Conservation (phyloP, 1,140 invertebrate species). For the Solenopsis fugax region DNA sequence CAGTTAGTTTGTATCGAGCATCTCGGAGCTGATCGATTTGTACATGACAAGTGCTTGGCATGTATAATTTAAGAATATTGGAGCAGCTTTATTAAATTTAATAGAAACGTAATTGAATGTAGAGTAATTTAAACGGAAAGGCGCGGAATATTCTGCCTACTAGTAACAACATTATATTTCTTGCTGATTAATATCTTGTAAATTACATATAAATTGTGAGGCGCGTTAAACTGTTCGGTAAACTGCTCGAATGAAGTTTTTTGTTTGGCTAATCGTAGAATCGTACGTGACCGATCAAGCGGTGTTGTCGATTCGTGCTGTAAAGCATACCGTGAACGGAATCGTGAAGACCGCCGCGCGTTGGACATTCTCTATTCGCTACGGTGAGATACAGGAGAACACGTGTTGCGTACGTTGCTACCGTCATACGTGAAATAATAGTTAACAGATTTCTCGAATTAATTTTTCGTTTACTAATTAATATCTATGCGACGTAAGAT, state of each 20-base stretch:
- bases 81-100: neutral
- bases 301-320: conserved; percentile 59
- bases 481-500: neutral
- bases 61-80: neutral
- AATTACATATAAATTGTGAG: conserved; percentile 5
- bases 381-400: conserved; percentile 6
- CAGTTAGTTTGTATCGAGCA: neutral
- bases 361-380: conserved; percentile 56
- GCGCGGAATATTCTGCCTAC: neutral
- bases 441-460: neutral
- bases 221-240: conserved; percentile 1
- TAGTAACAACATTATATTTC: conserved; percentile 14
- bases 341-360: conserved; percentile 52
- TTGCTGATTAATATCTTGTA: conserved; percentile 12
- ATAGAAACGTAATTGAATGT: conserved; percentile 1
- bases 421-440: conserved; percentile 3
- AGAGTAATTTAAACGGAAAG: neutral
- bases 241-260: conserved; percentile 22
- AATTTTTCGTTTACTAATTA: neutral
- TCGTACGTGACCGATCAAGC: conserved; percentile 70
- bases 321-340: conserved; percentile 68
- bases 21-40: neutral
- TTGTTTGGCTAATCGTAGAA: conserved; percentile 69
- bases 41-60: neutral
- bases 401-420: conserved; percentile 16